These are phyloP conservation scores for Centropristis striata DNA, from an alignment of 2,113 vertebrate genomes.

Conservation along the genomic window DNA sequence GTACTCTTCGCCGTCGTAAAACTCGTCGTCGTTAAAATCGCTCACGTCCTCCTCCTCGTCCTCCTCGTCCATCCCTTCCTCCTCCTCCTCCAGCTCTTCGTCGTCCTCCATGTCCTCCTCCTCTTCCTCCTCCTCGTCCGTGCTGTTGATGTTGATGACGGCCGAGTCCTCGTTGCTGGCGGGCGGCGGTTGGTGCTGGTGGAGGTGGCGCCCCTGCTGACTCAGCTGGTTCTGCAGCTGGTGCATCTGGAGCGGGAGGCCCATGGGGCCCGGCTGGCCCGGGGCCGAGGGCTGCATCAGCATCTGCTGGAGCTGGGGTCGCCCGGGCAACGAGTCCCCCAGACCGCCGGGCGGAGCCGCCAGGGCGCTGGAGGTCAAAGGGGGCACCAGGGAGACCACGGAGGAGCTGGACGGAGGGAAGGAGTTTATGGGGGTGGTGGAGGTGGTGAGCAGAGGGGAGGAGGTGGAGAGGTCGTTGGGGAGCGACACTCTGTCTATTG, in stretches of 20 bases:
- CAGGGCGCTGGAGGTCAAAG: constrained; percentile 68
- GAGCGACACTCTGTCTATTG: constrained; percentile 62
- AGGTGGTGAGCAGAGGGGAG: constrained; percentile 69
- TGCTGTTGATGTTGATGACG: constrained; percentile 93
- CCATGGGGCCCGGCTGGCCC: constrained; percentile 57
- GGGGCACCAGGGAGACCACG: constrained; percentile 80
- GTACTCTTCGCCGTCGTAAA: constrained; percentile 75
- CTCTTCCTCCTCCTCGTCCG: constrained; percentile 90
- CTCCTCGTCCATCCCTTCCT: constrained; percentile 82
- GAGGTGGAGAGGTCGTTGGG: constrained; percentile 76
- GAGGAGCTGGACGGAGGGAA: constrained; percentile 76
- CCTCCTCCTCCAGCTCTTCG: constrained; percentile 84
- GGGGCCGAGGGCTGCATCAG: constrained; percentile 78
- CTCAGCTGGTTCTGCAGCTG: constrained; percentile 83
- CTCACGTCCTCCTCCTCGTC: constrained; percentile 88
- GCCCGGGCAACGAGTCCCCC: constrained; percentile 70
- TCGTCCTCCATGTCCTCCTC: constrained; percentile 89
- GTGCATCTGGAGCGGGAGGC: constrained; percentile 79
- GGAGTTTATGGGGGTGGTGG: constrained; percentile 75
- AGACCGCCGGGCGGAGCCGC: constrained; percentile 59
- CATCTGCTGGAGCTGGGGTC: constrained; percentile 87
- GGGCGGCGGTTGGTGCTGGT: constrained; percentile 65
- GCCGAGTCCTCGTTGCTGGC: constrained; percentile 86
- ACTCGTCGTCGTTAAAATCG: constrained; percentile 81
- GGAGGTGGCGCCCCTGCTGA: constrained; percentile 67